Base-by-base conservation (phyloP, 2,797 vertebrate genomes). In the Erpetoichthys calabaricus region DNA sequence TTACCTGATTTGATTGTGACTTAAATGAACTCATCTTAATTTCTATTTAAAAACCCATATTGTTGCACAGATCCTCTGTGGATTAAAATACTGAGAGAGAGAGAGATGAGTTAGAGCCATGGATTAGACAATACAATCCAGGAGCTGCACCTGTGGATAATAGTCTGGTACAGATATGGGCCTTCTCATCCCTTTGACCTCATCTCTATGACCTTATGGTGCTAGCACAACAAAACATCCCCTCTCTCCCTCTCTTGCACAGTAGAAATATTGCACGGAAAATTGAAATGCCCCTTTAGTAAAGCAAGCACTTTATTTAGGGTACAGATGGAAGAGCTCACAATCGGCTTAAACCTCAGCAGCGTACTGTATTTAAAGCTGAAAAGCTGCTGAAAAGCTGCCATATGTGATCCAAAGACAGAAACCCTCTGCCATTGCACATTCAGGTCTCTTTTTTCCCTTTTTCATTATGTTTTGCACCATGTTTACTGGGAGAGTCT, bases 191-290 rank as follows among this genome's bases (percentile, higher is more conserved):
- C 8, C n/a, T 7, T 43, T 58, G 42, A 56, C 45, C 55, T 61
- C 44, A 43, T 50, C 41, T 55, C 57, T 7, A 25, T 41, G 43
- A 42, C 45, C 59, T 9, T 50, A 57, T 57, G 59, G 55, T 61
- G 25, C 41, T 41, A 7, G 41, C 53, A 42, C 53, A 54, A 43
- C 44, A 54, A 42, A 54, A 8, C 25, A 54, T 1, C 53, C 41
- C 53, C 44, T 3, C 53, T 43, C 53, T 42, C 25, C 53, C 10
- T 3, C 53, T 43, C 53, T 42, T 25, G 53, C 10, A 41, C 53
- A 54, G 9, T 54, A 54, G 4, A 54, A 54, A 42, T 41, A 54
- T 41, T 43, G 53, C 5, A 42, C 4, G 44, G 53, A 54, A 7
- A 54, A 44, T 42, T 54, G 44, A 54, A 9, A 53, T 54, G 10